These are phyloP conservation scores for Sesia apiformis DNA, from an alignment of 2,888 invertebrate genomes.

Conservation along the genomic window DNA sequence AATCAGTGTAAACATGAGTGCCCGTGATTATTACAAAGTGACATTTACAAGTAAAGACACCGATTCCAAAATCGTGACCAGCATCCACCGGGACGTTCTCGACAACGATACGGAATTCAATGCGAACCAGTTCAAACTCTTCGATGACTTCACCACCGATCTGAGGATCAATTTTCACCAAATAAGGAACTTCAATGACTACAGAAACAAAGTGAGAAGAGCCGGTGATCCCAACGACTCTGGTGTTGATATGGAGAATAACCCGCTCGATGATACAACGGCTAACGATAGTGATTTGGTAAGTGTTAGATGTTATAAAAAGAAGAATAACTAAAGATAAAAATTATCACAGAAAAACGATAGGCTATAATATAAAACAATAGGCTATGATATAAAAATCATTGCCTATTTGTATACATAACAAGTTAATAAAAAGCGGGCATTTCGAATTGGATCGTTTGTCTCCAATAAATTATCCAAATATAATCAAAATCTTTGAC, in stretches of 20 bases:
- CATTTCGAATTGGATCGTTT: not conserved
- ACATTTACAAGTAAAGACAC: constrained; percentile 41
- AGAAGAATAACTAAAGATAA: too few species aligned
- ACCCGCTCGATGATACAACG: constrained; percentile 44
- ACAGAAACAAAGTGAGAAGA: constrained; percentile 24
- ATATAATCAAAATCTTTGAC: not conserved
- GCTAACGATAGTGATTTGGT: constrained; percentile 63
- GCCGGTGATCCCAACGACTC: constrained; percentile 58
- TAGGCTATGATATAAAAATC: too few species aligned
- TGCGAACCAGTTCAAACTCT: constrained; percentile 66
- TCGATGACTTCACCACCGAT: constrained; percentile 64
- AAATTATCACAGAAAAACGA: too few species aligned
- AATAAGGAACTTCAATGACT: constrained; percentile 42
- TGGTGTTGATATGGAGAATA: constrained; percentile 66
- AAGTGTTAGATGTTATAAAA: constrained; percentile 25
- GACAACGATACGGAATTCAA: constrained; percentile 68
- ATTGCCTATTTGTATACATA: too few species aligned
- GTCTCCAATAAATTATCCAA: not conserved
- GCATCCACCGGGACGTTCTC: constrained; percentile 39
- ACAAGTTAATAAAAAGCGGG: too few species aligned
- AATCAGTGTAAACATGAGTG: constrained; percentile 37
- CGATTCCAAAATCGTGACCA: constrained; percentile 25
- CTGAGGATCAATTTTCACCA: constrained; percentile 55
- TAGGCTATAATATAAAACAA: too few species aligned
- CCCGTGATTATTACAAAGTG: constrained; percentile 60